Evolutionary conservation across 2,888 invertebrate genomes (phyloP).

Genomic region (Melinaea menophilus): DNA sequence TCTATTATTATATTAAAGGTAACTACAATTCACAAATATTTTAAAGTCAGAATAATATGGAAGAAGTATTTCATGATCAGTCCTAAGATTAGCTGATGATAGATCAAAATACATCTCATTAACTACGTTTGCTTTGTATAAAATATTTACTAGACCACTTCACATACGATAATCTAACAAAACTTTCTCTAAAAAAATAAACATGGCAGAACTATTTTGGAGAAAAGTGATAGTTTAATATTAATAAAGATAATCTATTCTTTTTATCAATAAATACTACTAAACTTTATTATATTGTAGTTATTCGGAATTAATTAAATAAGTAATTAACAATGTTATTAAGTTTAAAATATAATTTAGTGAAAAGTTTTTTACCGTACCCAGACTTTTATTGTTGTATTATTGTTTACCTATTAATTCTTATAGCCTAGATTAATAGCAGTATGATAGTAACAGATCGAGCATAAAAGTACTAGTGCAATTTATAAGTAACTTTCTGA

Average conservation of each 20-base stretch:
- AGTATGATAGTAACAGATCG: constrained; percentile 8
- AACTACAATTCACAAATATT: too few relatives aligned
- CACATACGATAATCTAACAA: too few relatives aligned
- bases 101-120: too few relatives aligned
- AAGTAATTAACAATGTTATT: not conserved
- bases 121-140: too few relatives aligned
- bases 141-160: too few relatives aligned
- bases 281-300: not conserved
- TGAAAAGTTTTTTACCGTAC: not conserved
- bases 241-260: not conserved
- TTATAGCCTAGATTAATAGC: constrained; percentile 39
- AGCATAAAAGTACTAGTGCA: constrained; percentile 12
- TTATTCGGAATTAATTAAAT: too few relatives aligned
- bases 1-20: too few relatives aligned
- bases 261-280: not conserved
- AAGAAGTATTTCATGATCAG: too few relatives aligned
- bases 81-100: too few relatives aligned
- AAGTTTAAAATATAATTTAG: not conserved
- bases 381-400: not conserved
- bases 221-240: not conserved
- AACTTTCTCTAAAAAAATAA: not conserved
- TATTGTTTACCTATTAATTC: constrained; percentile 25
- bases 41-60: too few relatives aligned
- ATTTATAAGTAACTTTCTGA: constrained; percentile 12
- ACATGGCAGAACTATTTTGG: not conserved